Base-by-base conservation (phyloP, 2,797 vertebrate species). In the Mus caroli region DNA sequence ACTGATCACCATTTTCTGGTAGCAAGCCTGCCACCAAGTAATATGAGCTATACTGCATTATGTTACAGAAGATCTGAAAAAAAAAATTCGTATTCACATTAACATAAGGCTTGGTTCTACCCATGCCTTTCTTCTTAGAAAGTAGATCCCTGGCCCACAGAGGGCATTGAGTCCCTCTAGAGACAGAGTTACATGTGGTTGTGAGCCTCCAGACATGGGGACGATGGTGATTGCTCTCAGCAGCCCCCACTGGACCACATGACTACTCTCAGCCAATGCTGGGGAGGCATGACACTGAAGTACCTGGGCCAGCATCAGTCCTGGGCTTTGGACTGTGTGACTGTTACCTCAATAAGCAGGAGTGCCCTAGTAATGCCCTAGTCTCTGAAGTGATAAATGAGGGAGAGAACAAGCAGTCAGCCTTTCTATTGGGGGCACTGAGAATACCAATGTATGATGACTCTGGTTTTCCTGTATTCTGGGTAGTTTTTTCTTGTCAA, bases 301-400 rank as follows among this genome's bases (percentile, higher is more conserved):
- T 62, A 12, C 28, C 91, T 43, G 1, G 15, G 4, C 62, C 46
- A 20, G 62, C 0, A 0, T 20, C 62, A 14, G 46, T 20, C 20
- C 17, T 31, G 8, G 62, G 9, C 64, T 82, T 24, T 3, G 31
- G 50, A 50, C 20, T 52, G 37, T 62, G 22, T 37, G 77, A 19
- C 40, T 60, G 22, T 28, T 52, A 26, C n/a, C 15, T 0, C 37
- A 10, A 40, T 5, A 14, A 34, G 19, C n/a, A 10, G 73, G 1
- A 19, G 4, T 0, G 1, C 43, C n/a, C 37, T n/a, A 1, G 8
- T 2, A 1, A 11, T 28, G 14, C 9, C 58, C 64, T 2, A 12
- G 43, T n/a, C 40, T 58, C 46, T 58, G 34, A 2, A 26, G 13
- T 2, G 14, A 50, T 1, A 0, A 54, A 43, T 1, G 1, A 3